Base-by-base conservation (phyloP, 2,113 vertebrate species). In the Pteropus alecto region DNA sequence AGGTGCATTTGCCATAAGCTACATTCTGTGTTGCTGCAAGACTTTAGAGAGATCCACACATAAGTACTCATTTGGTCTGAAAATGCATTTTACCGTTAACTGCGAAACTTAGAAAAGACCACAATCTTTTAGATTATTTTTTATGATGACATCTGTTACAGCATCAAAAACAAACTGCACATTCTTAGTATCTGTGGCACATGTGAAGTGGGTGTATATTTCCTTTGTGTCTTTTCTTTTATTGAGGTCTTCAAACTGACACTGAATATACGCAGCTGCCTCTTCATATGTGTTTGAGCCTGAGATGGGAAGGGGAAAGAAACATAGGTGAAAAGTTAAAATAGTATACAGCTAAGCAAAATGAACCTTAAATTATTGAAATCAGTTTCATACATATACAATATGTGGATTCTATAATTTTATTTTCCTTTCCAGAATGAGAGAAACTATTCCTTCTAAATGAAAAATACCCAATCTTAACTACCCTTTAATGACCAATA, bases 61-160 rank as follows among this genome's bases (percentile, higher is more conserved):
- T 58, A 97, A 92, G 95, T 68, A 97, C 92, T 95, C 87, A 92
- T 98, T 98, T 97, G 97, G 96, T 92, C 93, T 97, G 96, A 98
- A 95, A 94, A 98, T 82, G 41, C 91, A 95, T 96, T 97, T 98
- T 93, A 98, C 97, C 97, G 93, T 95, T 96, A 97, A 97, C 97
- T 85, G 84, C 95, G 71, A 96, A 83, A 98, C 97, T 99, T 98
- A 99, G 98, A 99, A 99, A 97, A 99, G 99, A 93, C 99, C 99
- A 97, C 99, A 99, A 98, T 99, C 99, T 98, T 99, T 99, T 97
- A 99, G 99, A 98, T 99, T 99, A 99, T 99, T 99, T 98, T 99
- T 99, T 98, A 99, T 99, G 98, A 99, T 99, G 98, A 99, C 99
- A 95, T 99, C 99, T 93, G 99, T 99, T 98, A 99, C 99, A 24